A percentile compares a stretch with the other conserved stretches of the same genome.
Evolutionary conservation across 92 coral and sea anemone genomes (phyloP).

Genomic region (Phenganax marumi): DNA sequence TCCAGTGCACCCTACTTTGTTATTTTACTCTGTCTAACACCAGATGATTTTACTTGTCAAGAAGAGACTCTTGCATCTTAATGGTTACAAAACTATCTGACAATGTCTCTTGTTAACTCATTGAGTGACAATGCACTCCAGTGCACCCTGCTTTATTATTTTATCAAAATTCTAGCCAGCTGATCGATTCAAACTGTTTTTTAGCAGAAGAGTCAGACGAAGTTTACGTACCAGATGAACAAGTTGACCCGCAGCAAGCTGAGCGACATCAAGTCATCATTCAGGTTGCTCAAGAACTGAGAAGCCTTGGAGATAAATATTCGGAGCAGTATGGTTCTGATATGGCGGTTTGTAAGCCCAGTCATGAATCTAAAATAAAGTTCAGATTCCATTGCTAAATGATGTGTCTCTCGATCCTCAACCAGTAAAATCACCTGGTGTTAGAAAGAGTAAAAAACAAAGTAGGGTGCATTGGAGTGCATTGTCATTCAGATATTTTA

Average conservation of each 20-base stretch:
- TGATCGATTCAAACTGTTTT: not conserved
- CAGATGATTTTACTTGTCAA: too few relatives aligned
- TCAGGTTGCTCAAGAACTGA: conserved; percentile 15
- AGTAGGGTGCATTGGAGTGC: not conserved
- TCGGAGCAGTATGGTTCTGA: not conserved
- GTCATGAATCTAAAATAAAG: not conserved
- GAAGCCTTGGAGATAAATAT: conserved; percentile 17
- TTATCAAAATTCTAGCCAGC: not conserved
- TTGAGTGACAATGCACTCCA: not conserved
- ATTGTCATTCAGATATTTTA: not conserved
- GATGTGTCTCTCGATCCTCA: not conserved
- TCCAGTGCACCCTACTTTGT: too few relatives aligned
- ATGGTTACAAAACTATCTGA: too few relatives aligned
- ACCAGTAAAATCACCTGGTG: too few relatives aligned
- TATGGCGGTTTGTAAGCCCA: not conserved
- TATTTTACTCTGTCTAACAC: too few relatives aligned
- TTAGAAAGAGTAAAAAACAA: too few relatives aligned
- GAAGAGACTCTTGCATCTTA: too few relatives aligned
- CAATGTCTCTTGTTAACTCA: too few relatives aligned
- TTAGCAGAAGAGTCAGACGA: conserved; percentile 7
- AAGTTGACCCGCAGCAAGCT: not conserved
- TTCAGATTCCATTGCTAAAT: not conserved
- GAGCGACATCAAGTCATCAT: not conserved
- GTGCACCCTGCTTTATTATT: too few relatives aligned
- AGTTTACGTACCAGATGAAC: conserved; percentile 18